These are phyloP conservation scores for Scortum barcoo DNA, from an alignment of 2,113 vertebrate genomes.

Conservation along the genomic window DNA sequence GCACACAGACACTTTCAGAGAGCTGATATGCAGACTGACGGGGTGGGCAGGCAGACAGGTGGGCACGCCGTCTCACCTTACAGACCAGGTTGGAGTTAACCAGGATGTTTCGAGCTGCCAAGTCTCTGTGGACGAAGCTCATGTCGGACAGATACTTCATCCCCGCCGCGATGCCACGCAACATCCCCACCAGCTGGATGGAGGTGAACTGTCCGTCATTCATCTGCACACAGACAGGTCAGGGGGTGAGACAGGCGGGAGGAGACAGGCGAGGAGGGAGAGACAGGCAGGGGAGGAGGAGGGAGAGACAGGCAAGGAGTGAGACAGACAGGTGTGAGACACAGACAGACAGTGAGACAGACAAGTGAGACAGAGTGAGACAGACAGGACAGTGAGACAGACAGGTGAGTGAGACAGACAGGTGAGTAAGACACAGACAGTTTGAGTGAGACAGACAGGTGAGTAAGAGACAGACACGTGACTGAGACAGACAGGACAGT, in stretches of 20 bases:
- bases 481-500: neutral
- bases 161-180: slow-evolving; percentile 69
- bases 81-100: slow-evolving; percentile 76
- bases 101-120: slow-evolving; percentile 77
- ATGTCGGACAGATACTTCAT: slow-evolving; percentile 78
- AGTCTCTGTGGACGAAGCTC: slow-evolving; percentile 78
- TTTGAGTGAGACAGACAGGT: neutral
- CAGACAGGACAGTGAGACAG: neutral
- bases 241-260: neutral
- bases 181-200: slow-evolving; percentile 78
- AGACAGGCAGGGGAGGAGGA: neutral
- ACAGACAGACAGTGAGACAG: neutral
- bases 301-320: rapidly evolving
- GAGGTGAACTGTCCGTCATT: slow-evolving; percentile 78
- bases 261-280: neutral
- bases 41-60: rapidly evolving
- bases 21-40: neutral
- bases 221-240: slow-evolving; percentile 54
- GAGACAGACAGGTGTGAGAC: neutral
- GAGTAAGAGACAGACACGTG: neutral
- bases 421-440: neutral
- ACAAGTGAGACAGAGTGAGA: neutral
- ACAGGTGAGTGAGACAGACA: neutral
- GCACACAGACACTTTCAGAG: neutral
- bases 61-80: slow-evolving; percentile 52